Percentiles rank a stretch among this genome's conserved stretches.
Conservation (phyloP, 2,888 invertebrate species). For the Hylaea fasciaria region DNA sequence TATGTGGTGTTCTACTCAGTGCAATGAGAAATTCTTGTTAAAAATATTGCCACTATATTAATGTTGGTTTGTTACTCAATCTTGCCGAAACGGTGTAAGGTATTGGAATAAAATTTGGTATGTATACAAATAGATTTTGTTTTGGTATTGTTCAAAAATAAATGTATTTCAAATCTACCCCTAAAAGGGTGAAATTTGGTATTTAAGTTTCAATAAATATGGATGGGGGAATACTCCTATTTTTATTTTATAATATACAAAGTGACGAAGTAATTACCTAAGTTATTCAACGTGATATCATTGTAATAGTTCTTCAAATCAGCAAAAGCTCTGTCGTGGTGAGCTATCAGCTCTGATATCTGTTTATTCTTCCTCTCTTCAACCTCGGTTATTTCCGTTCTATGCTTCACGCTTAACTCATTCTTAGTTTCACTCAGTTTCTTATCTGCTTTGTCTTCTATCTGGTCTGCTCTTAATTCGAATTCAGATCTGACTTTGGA, state of each 20-base stretch:
- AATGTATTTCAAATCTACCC: too few relatives aligned
- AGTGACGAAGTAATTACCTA: slow-evolving; percentile 88
- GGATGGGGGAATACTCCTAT: too few relatives aligned
- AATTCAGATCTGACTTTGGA: slow-evolving; percentile 83
- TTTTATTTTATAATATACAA: too few relatives aligned
- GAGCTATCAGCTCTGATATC: slow-evolving; percentile 90
- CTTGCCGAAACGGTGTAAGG: too few relatives aligned
- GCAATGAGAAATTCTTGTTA: too few relatives aligned
- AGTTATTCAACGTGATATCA: slow-evolving; percentile 96
- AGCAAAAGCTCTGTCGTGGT: slow-evolving; percentile 93
- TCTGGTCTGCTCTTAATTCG: slow-evolving; percentile 79
- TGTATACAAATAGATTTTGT: too few relatives aligned
- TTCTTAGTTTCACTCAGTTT: slow-evolving; percentile 89
- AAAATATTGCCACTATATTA: too few relatives aligned
- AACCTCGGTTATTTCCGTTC: slow-evolving; percentile 94
- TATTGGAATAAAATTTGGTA: too few relatives aligned
- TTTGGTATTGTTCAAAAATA: too few relatives aligned
- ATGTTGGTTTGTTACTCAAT: too few relatives aligned
- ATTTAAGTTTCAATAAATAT: too few relatives aligned
- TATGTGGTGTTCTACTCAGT: neutral
- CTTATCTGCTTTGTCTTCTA: slow-evolving; percentile 87
- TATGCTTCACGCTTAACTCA: slow-evolving; percentile 89
- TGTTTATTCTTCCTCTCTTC: slow-evolving; percentile 97
- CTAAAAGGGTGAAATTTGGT: too few relatives aligned
- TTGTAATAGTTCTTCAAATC: slow-evolving; percentile 98